Conservation (phyloP, 1,140 invertebrate genomes). For the Venustaconcha ellipsiformis region DNA sequence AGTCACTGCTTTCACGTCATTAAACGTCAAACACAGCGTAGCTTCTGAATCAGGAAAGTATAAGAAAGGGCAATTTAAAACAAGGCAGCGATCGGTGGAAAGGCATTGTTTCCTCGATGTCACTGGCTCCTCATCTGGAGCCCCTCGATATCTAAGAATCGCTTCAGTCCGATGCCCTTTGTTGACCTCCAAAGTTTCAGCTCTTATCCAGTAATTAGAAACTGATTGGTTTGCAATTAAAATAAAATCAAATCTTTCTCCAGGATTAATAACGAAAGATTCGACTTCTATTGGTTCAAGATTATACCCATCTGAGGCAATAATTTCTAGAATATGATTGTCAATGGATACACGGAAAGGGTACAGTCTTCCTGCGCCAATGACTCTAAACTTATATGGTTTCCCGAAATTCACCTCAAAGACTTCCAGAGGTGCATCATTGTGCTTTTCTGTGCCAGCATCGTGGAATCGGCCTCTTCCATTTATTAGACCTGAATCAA, state of each 20-base stretch:
- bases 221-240: constrained; percentile 76
- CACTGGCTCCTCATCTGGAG: neutral
- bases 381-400: constrained; percentile 44
- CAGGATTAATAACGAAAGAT: constrained; percentile 65
- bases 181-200: constrained; percentile 58
- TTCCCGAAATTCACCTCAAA: constrained; percentile 28
- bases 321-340: constrained; percentile 79
- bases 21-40: constrained; percentile 27
- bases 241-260: constrained; percentile 88
- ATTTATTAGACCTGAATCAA: constrained; percentile 49
- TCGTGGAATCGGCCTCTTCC: constrained; percentile 39
- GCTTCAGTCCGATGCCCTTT: constrained; percentile 72
- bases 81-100: constrained; percentile 4
- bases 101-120: neutral
- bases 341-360: constrained; percentile 78
- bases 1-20: constrained; percentile 9
- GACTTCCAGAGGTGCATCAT: constrained; percentile 18
- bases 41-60: constrained; percentile 12
- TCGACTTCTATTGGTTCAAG: constrained; percentile 77
- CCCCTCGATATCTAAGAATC: constrained; percentile 81
- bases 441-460: constrained; percentile 18
- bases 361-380: constrained; percentile 42
- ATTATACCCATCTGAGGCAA: constrained; percentile 85
- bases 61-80: constrained; percentile 30
- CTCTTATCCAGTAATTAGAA: constrained; percentile 85